Conservation (phyloP, 2,888 invertebrate species). For the Drosophila cognata region DNA sequence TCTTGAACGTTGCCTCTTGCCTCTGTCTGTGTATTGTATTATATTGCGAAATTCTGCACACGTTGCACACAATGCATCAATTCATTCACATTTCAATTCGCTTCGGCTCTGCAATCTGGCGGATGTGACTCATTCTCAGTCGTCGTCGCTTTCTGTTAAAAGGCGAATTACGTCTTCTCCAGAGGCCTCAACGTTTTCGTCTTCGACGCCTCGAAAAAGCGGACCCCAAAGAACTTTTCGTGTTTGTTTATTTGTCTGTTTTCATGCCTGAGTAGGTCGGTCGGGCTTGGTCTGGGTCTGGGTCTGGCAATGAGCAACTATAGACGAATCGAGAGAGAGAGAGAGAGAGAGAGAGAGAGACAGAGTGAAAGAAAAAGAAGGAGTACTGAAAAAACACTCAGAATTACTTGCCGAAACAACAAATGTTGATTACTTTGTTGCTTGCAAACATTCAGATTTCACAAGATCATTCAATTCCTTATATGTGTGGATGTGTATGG, state of each 20-base stretch:
- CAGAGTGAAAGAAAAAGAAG: neutral
- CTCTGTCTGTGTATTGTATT: constrained; percentile 26
- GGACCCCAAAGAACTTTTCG: constrained; percentile 26
- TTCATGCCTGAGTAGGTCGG: constrained; percentile 69
- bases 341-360: neutral
- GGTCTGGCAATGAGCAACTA: constrained; percentile 1
- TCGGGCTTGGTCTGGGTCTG: constrained; percentile 15
- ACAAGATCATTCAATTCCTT: constrained; percentile 49
- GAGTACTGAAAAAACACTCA: neutral
- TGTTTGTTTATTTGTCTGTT: constrained; percentile 57
- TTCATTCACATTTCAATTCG: constrained; percentile 44
- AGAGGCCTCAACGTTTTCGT: constrained; percentile 12
- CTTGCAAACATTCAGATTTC: constrained; percentile 35
- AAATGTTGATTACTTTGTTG: constrained; percentile 35
- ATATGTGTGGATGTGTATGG: neutral
- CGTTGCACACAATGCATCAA: constrained; percentile 63
- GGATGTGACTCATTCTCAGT: constrained; percentile 68
- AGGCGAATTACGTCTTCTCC: constrained; percentile 46
- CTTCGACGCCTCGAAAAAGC: neutral
- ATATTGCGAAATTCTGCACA: constrained; percentile 75
- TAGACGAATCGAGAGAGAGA: neutral
- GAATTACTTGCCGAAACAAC: constrained; percentile 27
- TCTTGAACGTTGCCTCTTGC: constrained; percentile 31
- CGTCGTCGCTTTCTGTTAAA: constrained; percentile 55
- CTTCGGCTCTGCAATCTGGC: constrained; percentile 40